phyloP scores from a whole-genome alignment of 2,113 vertebrate genomes.

The Tautogolabrus adspersus region DNA sequence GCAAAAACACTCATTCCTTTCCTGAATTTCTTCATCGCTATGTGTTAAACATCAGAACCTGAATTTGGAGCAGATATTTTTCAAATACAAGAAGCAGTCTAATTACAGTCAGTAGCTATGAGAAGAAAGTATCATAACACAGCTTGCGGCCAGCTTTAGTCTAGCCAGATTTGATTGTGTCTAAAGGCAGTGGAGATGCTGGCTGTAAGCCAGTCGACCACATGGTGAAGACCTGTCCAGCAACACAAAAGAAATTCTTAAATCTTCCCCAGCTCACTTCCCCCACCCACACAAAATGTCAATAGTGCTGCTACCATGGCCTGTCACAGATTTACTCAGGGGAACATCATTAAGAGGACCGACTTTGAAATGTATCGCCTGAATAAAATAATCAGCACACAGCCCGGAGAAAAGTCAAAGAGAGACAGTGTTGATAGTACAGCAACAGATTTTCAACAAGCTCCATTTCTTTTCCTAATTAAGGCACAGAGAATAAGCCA shows the following conservation, averaged over 20 bases:
- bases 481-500: slow-evolving; percentile 68
- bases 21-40: not conserved
- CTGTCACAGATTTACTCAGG: slow-evolving; percentile 43
- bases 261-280: slow-evolving; percentile 58
- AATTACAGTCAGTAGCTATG: slow-evolving; percentile 54
- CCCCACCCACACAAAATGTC: slow-evolving; percentile 49
- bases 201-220: slow-evolving; percentile 60
- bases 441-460: slow-evolving; percentile 63
- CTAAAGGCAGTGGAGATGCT: slow-evolving; percentile 56
- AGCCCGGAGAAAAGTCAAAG: slow-evolving; percentile 42
- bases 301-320: slow-evolving; percentile 42
- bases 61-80: slow-evolving; percentile 26
- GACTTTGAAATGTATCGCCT: slow-evolving; percentile 42
- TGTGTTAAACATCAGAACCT: slow-evolving; percentile 12
- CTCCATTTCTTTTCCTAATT: slow-evolving; percentile 59
- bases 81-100: slow-evolving; percentile 27
- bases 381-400: slow-evolving; percentile 16
- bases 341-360: slow-evolving; percentile 47
- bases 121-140: slow-evolving; percentile 53
- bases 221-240: slow-evolving; percentile 67
- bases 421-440: slow-evolving; percentile 27
- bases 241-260: slow-evolving; percentile 76
- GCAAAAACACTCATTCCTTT: not conserved
- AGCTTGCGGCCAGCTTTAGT: slow-evolving; percentile 52
- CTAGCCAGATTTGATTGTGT: slow-evolving; percentile 55